Percentiles rank a stretch among this genome's conserved stretches.
These are phyloP conservation scores for cat (Felis catus) DNA, from an alignment of 2,113 vertebrate species.

Conservation along the genomic window DNA sequence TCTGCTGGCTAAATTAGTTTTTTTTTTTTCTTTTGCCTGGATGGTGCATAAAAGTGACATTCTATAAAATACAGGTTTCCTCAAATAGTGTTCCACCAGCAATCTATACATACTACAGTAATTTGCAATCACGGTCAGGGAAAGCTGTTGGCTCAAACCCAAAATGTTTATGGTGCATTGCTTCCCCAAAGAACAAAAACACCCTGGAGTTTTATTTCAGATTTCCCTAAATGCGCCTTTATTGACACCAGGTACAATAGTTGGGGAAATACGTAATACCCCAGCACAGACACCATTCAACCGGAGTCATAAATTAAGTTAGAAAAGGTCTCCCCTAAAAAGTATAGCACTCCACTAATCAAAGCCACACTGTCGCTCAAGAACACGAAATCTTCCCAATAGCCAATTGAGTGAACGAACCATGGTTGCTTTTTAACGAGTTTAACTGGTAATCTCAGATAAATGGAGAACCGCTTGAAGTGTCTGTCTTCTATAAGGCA, in stretches of 20 bases:
- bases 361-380: constrained; percentile 61
- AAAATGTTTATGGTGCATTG: constrained; percentile 66
- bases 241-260: constrained; percentile 47
- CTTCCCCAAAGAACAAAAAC: constrained; percentile 66
- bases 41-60: constrained; percentile 74
- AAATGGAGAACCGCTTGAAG: constrained; percentile 79
- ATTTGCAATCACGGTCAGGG: constrained; percentile 53
- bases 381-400: constrained; percentile 67
- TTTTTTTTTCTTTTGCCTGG: constrained; percentile 64
- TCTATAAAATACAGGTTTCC: constrained; percentile 79
- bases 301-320: constrained; percentile 57
- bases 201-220: constrained; percentile 57
- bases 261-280: constrained; percentile 35
- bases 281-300: constrained; percentile 32
- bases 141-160: constrained; percentile 57
- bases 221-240: constrained; percentile 72
- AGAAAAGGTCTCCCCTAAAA: constrained; percentile 66
- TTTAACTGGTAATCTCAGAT: constrained; percentile 84
- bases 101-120: constrained; percentile 60
- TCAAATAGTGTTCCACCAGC: constrained; percentile 69
- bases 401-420: constrained; percentile 68
- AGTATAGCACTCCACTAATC: constrained; percentile 69
- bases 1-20: constrained; percentile 70
- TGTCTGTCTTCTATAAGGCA: constrained; percentile 73
- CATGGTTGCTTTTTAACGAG: constrained; percentile 78